Evolutionary conservation across 2,797 vertebrate species (phyloP), one percentile per base, ranked within the genome.

Genomic region (Propithecus perrieri): DNA sequence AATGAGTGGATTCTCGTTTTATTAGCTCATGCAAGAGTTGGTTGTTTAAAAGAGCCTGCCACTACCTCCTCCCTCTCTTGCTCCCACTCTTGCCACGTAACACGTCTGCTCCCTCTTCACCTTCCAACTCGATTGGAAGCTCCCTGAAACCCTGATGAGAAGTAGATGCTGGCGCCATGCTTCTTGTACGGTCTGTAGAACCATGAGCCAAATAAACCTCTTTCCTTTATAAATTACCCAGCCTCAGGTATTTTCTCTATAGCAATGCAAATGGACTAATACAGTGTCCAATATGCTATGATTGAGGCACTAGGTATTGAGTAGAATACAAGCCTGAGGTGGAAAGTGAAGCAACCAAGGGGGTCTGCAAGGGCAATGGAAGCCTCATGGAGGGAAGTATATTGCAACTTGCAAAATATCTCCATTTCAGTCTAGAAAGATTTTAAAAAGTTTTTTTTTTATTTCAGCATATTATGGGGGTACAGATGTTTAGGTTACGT

Each of bases 261-360:
- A 65, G 30, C 30, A 65, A n/a, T 7, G 15, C 15, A 65, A 65
- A 33, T 65, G 30, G 30, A n/a, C 61, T 33, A 65, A 63, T 63
- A 63, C 61, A 92, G 30, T 91, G 38, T 13, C 75, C 43, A 30
- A 22, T 76, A 33, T 94, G 18, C 24, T 97, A 65, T 85, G 55
- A 81, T 48, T 87, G 80, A 85, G 76, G 65, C 55, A 78, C 28
- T 92, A 93, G 43, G 63, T 95, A 59, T 94, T 94, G 46, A 91
- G 43, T 93, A 88, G 94, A 86, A 63, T 83, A 91, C 46, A 89
- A 59, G 17, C 43, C 55, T 91, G 30, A 57, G 30, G 17, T 94
- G 83, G 83, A 95, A 93, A 88, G 26, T 88, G 35, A n/a, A 91
- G 43, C 95, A 91, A 75, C 57, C 17, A 85, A 75, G n/a, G 41